phyloP scores from a whole-genome alignment of 92 coral and sea anemone genomes.

The Siderastrea radians region DNA sequence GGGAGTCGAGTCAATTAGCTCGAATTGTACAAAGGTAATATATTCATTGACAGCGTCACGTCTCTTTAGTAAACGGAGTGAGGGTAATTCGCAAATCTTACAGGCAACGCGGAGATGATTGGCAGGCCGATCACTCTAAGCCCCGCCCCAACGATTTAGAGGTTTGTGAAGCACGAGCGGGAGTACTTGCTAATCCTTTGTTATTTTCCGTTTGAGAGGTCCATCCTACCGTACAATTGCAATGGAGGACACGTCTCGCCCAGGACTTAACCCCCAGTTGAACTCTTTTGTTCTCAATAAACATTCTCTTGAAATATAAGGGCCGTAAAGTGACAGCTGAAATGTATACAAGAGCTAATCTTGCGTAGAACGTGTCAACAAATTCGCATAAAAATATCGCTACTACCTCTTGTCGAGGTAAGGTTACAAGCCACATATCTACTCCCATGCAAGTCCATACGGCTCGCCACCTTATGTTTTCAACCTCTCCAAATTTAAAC shows the following conservation, averaged over 20 bases:
- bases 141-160: constrained; percentile 93
- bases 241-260: background rate
- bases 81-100: constrained; percentile 61
- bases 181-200: constrained; percentile 76
- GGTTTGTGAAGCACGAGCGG: constrained; percentile 76
- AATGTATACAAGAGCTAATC: constrained; percentile 41
- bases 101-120: constrained; percentile 80
- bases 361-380: constrained; percentile 19
- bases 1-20: constrained; percentile 75
- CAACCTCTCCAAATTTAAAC: background rate
- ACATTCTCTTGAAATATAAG: constrained; percentile 32
- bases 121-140: constrained; percentile 69
- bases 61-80: constrained; percentile 76
- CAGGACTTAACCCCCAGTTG: constrained; percentile 35
- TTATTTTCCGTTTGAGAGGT: constrained; percentile 59
- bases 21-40: constrained; percentile 73
- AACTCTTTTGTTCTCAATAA: constrained; percentile 49
- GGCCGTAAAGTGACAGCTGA: constrained; percentile 24
- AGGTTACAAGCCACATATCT: constrained; percentile 71
- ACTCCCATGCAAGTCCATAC: background rate
- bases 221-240: background rate
- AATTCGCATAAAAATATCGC: constrained; percentile 1
- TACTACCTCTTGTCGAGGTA: constrained; percentile 17
- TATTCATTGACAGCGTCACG: constrained; percentile 74
- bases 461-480: constrained; percentile 36